Evolutionary conservation across 2,113 vertebrate genomes (phyloP).

Genomic region (Protobothrops mucrosquamatus): DNA sequence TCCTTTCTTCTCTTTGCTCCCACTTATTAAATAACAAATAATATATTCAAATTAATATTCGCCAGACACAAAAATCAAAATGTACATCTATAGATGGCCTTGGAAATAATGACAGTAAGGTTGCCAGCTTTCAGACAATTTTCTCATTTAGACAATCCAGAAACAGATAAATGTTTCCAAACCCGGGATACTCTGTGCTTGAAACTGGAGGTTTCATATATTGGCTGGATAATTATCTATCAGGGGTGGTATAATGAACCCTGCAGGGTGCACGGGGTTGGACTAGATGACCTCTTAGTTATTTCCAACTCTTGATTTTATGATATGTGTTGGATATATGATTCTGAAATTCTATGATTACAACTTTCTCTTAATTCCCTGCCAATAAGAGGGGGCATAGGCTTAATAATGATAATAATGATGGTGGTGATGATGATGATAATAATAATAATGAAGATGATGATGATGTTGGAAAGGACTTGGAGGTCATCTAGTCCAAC

Average conservation of each 20-base stretch:
- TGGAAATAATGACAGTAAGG: background rate
- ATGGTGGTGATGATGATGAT: no score
- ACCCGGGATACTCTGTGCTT: background rate
- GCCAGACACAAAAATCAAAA: background rate
- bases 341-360: background rate
- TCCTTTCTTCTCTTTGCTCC: conserved; percentile 7
- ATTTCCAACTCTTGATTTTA: background rate
- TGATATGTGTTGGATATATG: background rate
- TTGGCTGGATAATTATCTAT: background rate
- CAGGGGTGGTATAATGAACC: background rate
- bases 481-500: no score
- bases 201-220: background rate
- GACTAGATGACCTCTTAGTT: background rate
- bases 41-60: background rate
- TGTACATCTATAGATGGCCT: background rate
- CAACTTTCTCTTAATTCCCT: background rate
- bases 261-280: background rate
- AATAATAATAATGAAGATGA: no score
- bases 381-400: background rate
- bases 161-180: background rate
- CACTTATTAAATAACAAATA: background rate
- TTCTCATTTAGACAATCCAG: background rate
- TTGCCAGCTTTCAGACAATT: background rate
- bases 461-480: no score
- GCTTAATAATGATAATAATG: background rate